Conservation (phyloP, 2,797 vertebrate species). For the Brachymystax lenok region DNA sequence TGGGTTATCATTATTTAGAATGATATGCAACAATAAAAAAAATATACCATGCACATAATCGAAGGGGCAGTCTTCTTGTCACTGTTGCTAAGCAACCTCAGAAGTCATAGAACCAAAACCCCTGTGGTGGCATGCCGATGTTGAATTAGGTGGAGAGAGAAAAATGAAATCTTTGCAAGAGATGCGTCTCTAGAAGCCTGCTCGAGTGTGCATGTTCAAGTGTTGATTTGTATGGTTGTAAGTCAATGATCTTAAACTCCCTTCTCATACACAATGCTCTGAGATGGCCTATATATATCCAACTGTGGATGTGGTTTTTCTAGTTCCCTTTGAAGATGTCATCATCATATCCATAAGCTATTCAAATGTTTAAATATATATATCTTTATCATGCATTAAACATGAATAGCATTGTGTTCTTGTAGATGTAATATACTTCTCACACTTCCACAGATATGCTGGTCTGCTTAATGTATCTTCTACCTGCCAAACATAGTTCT, state of each 20-base stretch:
- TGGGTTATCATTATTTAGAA: conserved; percentile 69
- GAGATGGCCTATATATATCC: not conserved
- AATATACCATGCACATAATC: conserved; percentile 59
- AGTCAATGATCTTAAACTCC: not conserved
- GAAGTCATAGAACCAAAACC: conserved; percentile 76
- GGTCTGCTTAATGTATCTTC: not conserved
- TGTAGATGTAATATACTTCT: conserved; percentile 5
- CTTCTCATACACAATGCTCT: not conserved
- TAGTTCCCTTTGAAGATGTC: not conserved
- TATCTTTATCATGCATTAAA: not conserved
- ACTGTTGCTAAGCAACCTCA: conserved; percentile 80
- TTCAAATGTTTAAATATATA: not conserved
- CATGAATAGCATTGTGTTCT: not conserved
- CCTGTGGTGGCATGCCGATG: conserved; percentile 70
- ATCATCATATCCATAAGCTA: not conserved
- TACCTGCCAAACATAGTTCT: not conserved
- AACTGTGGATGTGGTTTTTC: not conserved
- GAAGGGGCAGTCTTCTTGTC: conserved; percentile 77
- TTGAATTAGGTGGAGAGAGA: conserved; percentile 67
- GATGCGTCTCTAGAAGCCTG: conserved; percentile 43
- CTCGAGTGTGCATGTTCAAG: conserved; percentile 10
- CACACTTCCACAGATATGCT: conserved; percentile 10
- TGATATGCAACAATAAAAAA: conserved; percentile 65
- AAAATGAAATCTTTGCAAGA: conserved; percentile 59
- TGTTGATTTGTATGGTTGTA: not conserved